Conservation (phyloP, 1,140 invertebrate species). For the Drosophila repleta region DNA sequence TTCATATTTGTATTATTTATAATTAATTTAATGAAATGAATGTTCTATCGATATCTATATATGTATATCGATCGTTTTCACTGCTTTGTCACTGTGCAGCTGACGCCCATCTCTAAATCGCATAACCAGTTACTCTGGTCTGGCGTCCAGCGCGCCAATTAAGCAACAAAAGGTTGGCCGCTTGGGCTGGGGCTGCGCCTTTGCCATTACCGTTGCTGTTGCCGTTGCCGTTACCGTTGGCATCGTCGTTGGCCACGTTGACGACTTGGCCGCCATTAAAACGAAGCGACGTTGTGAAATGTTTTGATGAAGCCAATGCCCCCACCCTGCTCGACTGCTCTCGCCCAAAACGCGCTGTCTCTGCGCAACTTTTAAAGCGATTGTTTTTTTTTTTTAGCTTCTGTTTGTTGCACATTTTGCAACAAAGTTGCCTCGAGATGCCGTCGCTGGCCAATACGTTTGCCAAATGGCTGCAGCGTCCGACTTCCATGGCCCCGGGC, state of each 20-base stretch:
- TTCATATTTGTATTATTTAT: too few relatives aligned
- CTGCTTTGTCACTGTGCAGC: background rate
- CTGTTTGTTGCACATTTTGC: constrained; percentile 66
- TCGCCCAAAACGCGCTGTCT: constrained; percentile 22
- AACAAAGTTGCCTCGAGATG: constrained; percentile 59
- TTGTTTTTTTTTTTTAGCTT: constrained; percentile 15
- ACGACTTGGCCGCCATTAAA: constrained; percentile 67
- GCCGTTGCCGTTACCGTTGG: background rate
- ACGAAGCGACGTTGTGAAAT: constrained; percentile 67
- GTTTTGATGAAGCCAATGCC: constrained; percentile 68
- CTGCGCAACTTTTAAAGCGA: constrained; percentile 33
- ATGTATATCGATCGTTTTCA: too few relatives aligned
- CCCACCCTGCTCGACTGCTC: background rate
- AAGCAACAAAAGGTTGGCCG: constrained; percentile 67
- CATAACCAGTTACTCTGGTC: constrained; percentile 35
- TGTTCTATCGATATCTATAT: background rate
- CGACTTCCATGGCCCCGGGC: constrained; percentile 29
- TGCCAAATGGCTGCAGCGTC: constrained; percentile 54
- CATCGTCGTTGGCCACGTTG: constrained; percentile 13
- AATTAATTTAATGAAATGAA: too few relatives aligned
- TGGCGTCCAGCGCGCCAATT: constrained; percentile 65
- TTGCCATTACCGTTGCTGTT: constrained; percentile 2
- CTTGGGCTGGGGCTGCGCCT: constrained; percentile 20
- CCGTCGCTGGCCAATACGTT: constrained; percentile 35
- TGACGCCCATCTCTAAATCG: constrained; percentile 2